These are phyloP conservation scores for Drosophila pseudotalamancana DNA, from an alignment of 2,888 invertebrate species.

Conservation along the genomic window DNA sequence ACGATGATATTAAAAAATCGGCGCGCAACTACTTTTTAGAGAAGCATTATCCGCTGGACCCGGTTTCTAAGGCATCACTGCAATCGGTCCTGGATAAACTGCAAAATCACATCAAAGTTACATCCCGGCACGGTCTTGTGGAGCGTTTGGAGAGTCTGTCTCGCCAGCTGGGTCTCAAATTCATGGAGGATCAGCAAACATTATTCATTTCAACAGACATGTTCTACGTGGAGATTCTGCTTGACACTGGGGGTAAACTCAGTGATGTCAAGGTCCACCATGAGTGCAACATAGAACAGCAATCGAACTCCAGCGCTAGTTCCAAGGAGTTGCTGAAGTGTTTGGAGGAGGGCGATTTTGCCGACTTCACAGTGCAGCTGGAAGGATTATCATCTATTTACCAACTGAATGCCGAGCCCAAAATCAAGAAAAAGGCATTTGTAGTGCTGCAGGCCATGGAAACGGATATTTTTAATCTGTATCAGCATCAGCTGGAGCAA, in stretches of 20 bases:
- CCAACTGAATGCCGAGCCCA: conserved; percentile 97
- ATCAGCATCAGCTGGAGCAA: conserved; percentile 91
- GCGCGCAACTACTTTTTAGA: conserved; percentile 94
- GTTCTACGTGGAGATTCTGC: conserved; percentile 96
- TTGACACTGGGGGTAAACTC: conserved; percentile 93
- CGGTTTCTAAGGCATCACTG: conserved; percentile 92
- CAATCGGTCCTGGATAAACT: conserved; percentile 96
- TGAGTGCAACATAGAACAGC: conserved; percentile 92
- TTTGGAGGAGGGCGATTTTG: conserved; percentile 93
- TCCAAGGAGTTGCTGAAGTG: conserved; percentile 91
- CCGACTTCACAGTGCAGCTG: conserved; percentile 96
- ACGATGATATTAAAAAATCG: conserved; percentile 94
- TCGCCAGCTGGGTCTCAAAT: conserved; percentile 95
- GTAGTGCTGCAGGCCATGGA: conserved; percentile 96
- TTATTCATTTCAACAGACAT: conserved; percentile 97
- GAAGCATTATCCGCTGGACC: conserved; percentile 94
- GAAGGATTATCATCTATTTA: conserved; percentile 96
- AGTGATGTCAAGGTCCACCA: conserved; percentile 96
- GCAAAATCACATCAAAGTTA: conserved; percentile 97
- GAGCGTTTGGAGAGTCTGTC: conserved; percentile 96
- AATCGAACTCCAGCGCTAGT: conserved; percentile 87
- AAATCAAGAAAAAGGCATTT: conserved; percentile 94
- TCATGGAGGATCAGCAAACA: conserved; percentile 92
- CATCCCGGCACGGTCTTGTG: conserved; percentile 94
- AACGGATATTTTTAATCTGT: conserved; percentile 92